A percentile compares a stretch with the other conserved stretches of the same genome.
These are phyloP conservation scores for Anguilla rostrata DNA, from an alignment of 2,113 vertebrate species.

Conservation along the genomic window DNA sequence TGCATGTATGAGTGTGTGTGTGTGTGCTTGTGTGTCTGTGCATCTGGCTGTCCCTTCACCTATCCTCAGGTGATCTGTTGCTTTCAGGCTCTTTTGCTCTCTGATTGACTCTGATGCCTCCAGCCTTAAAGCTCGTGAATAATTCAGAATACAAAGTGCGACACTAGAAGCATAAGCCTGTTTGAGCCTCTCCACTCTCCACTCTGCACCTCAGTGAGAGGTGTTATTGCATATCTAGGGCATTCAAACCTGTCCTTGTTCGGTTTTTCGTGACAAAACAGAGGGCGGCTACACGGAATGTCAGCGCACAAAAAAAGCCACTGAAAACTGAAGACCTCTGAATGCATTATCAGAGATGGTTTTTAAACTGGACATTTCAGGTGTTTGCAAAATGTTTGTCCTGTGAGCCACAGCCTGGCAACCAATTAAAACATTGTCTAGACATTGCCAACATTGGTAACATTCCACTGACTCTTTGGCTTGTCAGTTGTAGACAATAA, in stretches of 20 bases:
- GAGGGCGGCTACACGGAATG: background rate
- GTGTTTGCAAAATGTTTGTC: background rate
- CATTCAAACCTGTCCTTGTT: background rate
- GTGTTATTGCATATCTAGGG: background rate
- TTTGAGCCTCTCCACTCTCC: background rate
- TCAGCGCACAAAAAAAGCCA: background rate
- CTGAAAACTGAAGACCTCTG: background rate
- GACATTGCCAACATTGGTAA: background rate
- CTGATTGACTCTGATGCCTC: slow-evolving; percentile 39
- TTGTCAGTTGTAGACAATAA: background rate
- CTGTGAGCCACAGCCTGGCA: background rate
- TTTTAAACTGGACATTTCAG: no score
- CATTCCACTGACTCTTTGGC: background rate
- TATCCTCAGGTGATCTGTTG: slow-evolving; percentile 20
- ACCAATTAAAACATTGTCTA: background rate
- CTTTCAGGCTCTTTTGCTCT: slow-evolving; percentile 21
- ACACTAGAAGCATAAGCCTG: slow-evolving; percentile 23
- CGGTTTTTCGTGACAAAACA: background rate
- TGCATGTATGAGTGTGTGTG: background rate
- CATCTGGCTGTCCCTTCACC: slow-evolving; percentile 49
- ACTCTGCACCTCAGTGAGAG: background rate
- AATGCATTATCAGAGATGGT: no score
- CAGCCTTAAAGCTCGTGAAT: slow-evolving; percentile 47
- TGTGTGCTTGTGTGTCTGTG: slow-evolving; percentile 13
- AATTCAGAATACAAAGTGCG: slow-evolving; percentile 60